Evolutionary conservation across 2,797 vertebrate genomes (phyloP), one percentile per base, ranked within the genome.

Genomic region (Leptatherina wallacei): DNA sequence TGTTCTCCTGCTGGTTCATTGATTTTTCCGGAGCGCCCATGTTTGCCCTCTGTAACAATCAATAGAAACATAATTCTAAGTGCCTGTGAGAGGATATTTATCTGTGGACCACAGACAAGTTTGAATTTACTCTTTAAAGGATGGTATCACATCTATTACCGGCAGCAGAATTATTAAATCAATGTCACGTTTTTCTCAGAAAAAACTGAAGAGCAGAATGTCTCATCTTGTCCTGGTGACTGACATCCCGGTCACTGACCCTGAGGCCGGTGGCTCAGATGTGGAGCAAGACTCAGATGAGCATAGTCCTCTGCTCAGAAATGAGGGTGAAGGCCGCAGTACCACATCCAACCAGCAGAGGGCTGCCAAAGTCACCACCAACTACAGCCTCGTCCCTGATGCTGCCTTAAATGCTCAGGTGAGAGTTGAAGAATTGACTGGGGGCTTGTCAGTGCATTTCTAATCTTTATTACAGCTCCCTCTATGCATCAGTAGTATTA

Each of bases 181-280:
- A 1, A 4, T 69, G 44, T 70, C 55, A 12, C 27, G 18, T n/a
- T 74, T 67, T 75, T 49, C 32, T 7, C 83, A 95, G 94, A 90
- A 82, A 1, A 94, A 88, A 67, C 71, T 95, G 65, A 90, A 88
- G 77, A 93, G 82, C 77, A 93, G 82, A 71, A 90, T 95, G 91
- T 92, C 93, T 13, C 88, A 94, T 67, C 92, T 95, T 0, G 44
- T 91, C 62, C 78, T 95, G 2, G 86, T 92, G 68, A 71, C 83
- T 0, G 85, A 95, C 49, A 85, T 85, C 22, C 51, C 20, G 12
- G 51, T 61, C 20, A 49, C 6, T 5, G 85, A 87, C 16, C 63
- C 55, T 0, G 86, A 89, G 32, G 69, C 10, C 1, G 64, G 16
- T 0, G 65, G 54, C 38, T 70, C 76, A 1, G 82, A 79, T 0